A percentile compares a stretch with the other conserved stretches of the same genome.
phyloP scores from a whole-genome alignment of 2,888 invertebrate species.

The Alloplasta piceator region DNA sequence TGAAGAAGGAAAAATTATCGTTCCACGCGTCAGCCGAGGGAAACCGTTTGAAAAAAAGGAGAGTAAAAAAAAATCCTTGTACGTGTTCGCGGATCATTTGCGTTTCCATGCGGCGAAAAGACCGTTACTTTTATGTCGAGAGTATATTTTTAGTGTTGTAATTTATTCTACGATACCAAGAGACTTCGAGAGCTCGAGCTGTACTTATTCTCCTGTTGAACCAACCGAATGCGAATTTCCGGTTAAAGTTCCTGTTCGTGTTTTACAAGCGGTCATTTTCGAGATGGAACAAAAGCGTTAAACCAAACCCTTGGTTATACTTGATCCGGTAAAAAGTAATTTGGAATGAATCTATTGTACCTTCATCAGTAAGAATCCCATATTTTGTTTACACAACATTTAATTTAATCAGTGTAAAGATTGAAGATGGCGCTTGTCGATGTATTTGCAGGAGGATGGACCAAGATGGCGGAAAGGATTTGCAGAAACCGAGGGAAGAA shows the following conservation, averaged over 20 bases:
- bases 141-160: constrained; percentile 1
- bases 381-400: not conserved
- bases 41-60: not conserved
- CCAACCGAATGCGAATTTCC: not conserved
- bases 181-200: not conserved
- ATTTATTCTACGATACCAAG: constrained; percentile 8
- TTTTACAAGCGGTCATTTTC: not conserved
- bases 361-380: too few relatives aligned
- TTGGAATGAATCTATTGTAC: too few relatives aligned
- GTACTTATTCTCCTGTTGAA: not conserved
- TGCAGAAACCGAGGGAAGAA: constrained; percentile 66
- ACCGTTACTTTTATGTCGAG: not conserved
- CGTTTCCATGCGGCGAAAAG: constrained; percentile 23
- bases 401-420: constrained; percentile 16
- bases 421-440: not conserved
- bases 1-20: constrained; percentile 29
- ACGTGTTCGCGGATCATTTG: constrained; percentile 31
- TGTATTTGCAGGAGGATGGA: constrained; percentile 72
- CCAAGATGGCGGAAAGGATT: constrained; percentile 72
- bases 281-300: too few relatives aligned
- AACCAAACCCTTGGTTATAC: too few relatives aligned
- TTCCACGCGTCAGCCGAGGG: not conserved
- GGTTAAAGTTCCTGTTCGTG: constrained; percentile 6
- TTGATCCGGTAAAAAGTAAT: too few relatives aligned
- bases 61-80: constrained; percentile 12